Conservation (phyloP, 2,888 invertebrate genomes). For the Parochlus steinenii region DNA sequence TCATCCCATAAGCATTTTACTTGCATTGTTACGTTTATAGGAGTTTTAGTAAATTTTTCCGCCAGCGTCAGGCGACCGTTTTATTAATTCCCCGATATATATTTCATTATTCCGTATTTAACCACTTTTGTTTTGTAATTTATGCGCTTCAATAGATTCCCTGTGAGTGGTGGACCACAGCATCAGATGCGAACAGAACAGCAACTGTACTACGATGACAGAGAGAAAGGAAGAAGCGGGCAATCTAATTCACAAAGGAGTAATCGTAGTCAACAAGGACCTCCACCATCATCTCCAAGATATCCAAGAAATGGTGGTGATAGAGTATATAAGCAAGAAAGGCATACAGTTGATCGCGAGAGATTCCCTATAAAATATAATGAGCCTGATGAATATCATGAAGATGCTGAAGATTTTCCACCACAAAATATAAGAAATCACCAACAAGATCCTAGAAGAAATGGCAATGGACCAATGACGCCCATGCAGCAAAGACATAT, state of each 20-base stretch:
- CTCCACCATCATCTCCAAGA: not conserved
- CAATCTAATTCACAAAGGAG: not conserved
- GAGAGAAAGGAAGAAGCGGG: conserved; percentile 6
- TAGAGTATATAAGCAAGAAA: conserved; percentile 16
- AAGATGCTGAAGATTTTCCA: conserved; percentile 6
- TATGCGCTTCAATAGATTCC: conserved; percentile 2
- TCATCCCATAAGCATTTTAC: not conserved
- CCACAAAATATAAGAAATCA: not conserved
- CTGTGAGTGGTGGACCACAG: conserved; percentile 5
- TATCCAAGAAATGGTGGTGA: conserved; percentile 17
- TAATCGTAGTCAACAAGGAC: not conserved
- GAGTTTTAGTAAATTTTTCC: conserved; percentile 1
- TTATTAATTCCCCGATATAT: not conserved
- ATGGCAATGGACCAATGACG: conserved; percentile 11
- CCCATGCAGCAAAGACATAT: not conserved
- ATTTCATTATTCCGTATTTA: no score
- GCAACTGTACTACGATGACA: conserved; percentile 10
- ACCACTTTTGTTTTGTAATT: not conserved
- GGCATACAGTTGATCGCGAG: conserved; percentile 13
- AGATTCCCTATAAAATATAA: conserved; percentile 8
- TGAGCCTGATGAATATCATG: not conserved
- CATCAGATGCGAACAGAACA: no score
- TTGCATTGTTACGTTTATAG: not conserved
- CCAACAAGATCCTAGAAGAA: conserved; percentile 22
- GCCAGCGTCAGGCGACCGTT: not conserved